Conservation (phyloP, 1,140 invertebrate genomes). For the Orussus abietinus region DNA sequence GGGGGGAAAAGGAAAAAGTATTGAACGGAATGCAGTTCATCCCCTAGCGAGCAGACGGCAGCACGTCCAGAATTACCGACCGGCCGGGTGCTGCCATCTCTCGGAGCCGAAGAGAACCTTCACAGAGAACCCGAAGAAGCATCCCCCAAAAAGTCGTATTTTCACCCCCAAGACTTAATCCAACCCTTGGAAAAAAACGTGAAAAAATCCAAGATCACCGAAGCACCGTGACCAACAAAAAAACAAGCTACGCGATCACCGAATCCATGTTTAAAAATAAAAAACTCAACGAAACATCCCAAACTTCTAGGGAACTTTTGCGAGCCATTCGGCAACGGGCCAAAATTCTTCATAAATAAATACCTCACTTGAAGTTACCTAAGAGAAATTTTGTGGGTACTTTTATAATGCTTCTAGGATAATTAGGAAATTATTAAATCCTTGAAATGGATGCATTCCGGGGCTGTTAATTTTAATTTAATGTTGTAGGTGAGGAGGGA, state of each 20-base stretch:
- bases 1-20: slow-evolving; percentile 20
- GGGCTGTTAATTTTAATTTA: slow-evolving; percentile 8
- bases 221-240: slow-evolving; percentile 23
- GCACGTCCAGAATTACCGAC: slow-evolving; percentile 48
- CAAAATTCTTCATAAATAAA: no score
- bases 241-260: no score
- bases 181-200: slow-evolving; percentile 1
- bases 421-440: not conserved
- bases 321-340: no score
- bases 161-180: not conserved
- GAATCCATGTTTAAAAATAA: no score
- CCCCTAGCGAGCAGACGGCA: slow-evolving; percentile 32
- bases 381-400: no score
- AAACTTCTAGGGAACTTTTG: no score
- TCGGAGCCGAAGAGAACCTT: slow-evolving; percentile 18
- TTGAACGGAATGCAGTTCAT: slow-evolving; percentile 34
- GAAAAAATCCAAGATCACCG: slow-evolving; percentile 7
- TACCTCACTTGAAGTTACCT: no score
- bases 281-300: no score
- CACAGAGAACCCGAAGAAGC: no score
- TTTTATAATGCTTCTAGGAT: no score
- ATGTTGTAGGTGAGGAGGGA: not conserved
- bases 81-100: slow-evolving; percentile 40
- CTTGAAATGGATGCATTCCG: not conserved
- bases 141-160: not conserved